These are phyloP conservation scores for Distichodus sexfasciatus DNA, from an alignment of 2,797 vertebrate genomes.

Conservation along the genomic window DNA sequence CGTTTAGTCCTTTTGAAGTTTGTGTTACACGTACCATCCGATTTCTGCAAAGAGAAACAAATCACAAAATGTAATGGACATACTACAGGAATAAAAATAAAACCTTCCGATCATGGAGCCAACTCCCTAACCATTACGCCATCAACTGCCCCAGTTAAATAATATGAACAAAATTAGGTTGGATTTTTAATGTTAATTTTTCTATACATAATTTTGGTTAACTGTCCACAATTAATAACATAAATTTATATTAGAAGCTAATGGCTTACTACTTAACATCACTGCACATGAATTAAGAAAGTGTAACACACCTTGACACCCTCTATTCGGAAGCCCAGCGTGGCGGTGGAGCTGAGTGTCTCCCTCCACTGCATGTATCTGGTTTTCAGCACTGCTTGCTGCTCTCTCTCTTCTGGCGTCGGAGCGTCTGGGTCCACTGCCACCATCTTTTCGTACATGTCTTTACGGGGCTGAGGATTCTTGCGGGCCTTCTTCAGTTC, in stretches of 20 bases:
- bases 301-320: conserved; percentile 74
- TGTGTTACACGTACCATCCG: conserved; percentile 69
- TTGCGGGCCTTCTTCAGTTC: conserved; percentile 75
- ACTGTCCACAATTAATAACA: no score
- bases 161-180: no score
- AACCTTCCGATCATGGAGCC: no score
- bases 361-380: conserved; percentile 92
- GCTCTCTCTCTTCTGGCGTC: conserved; percentile 70
- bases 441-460: conserved; percentile 89
- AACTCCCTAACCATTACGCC: no score
- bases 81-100: not conserved
- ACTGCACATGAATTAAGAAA: not conserved
- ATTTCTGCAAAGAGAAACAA: conserved; percentile 57
- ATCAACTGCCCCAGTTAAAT: no score
- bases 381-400: conserved; percentile 80
- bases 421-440: conserved; percentile 81
- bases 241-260: not conserved
- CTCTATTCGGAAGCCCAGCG: conserved; percentile 85
- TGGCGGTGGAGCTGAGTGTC: conserved; percentile 81
- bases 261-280: not conserved
- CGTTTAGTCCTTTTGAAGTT: conserved; percentile 78
- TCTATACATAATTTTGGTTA: no score
- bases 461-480: conserved; percentile 74
- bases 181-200: no score
- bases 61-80: not conserved